Conservation (phyloP, 2,113 vertebrate species). For the Tetraodon nigroviridis region DNA sequence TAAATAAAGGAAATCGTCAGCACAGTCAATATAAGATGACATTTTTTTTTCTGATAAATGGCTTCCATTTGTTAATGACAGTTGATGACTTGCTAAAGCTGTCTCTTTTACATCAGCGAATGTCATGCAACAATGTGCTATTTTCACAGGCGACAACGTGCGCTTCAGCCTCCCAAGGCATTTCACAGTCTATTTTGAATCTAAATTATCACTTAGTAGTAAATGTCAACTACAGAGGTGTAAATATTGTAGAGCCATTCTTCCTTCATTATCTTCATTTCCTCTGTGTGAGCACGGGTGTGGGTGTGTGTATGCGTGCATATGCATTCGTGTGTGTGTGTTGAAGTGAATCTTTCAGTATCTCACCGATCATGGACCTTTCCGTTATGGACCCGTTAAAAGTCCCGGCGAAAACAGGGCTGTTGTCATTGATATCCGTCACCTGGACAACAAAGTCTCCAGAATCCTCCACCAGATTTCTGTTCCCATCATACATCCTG, state of each 20-base stretch:
- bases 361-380: constrained; percentile 79
- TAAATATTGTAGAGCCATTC: constrained; percentile 1
- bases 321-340: too few relatives aligned
- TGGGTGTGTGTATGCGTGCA: too few relatives aligned
- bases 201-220: constrained; percentile 1
- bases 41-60: neutral
- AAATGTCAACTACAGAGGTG: constrained; percentile 14
- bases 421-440: constrained; percentile 88
- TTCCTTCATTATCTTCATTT: neutral
- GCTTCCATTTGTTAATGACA: constrained; percentile 6
- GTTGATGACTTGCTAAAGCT: constrained; percentile 14
- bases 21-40: neutral
- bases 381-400: constrained; percentile 83
- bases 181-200: constrained; percentile 37
- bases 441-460: constrained; percentile 83
- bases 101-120: constrained; percentile 6
- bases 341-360: neutral
- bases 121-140: constrained; percentile 13
- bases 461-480: constrained; percentile 71
- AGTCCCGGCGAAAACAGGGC: constrained; percentile 75
- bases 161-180: neutral
- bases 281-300: too few relatives aligned
- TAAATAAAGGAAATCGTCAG: neutral
- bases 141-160: constrained; percentile 28
- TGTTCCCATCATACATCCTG: constrained; percentile 72